Base-by-base conservation (phyloP, 2,113 vertebrate species). In the Coregonus clupeaformis region DNA sequence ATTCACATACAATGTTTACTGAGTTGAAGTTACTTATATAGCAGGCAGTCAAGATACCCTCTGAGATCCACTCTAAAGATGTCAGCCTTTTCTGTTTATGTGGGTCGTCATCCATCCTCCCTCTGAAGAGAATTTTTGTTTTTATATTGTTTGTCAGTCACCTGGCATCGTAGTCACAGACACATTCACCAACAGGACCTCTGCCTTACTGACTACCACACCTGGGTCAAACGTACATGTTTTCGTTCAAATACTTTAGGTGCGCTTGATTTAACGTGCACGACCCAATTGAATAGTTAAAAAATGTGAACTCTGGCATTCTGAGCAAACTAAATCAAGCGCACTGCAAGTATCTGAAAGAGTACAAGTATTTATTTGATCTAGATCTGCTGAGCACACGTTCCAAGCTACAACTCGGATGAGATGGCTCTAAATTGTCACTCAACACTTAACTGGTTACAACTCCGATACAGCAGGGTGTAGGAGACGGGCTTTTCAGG, bases 281-380 rank as follows among this genome's bases (percentile, higher is more conserved):
- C 30, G 30, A 30, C 30, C 9, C 36, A 42, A 42, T 42, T 2
- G 36, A 42, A 42, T 42, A 12, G 36, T 42, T 9, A 2, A 42
- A 42, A 42, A 11, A 42, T 7, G 2, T 11, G 9, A 42, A 42
- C 36, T 36, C 6, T 42, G 36, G 7, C 36, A 42, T 42, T 7
- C 36, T 42, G 36, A 42, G 36, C 36, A 42, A 36, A 2, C 36
- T 36, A 36, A 36, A 36, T 36, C 36, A 36, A 42, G 36, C 9
- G 2, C 0, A 42, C 36, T 7, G 11, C 36, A 36, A 36, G 36
- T 36, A 36, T 9, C 7, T 36, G 36, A 36, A 36, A 90, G 83
- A 88, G 5, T 87, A 71, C 69, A 82, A 78, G 81, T 80, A 74
- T 77, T 42, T 75, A 69, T 45, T 1, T 47, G n/a, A 4, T 64